Evolutionary conservation across 2,113 vertebrate species (phyloP).

Genomic region (Vireo altiloquus): DNA sequence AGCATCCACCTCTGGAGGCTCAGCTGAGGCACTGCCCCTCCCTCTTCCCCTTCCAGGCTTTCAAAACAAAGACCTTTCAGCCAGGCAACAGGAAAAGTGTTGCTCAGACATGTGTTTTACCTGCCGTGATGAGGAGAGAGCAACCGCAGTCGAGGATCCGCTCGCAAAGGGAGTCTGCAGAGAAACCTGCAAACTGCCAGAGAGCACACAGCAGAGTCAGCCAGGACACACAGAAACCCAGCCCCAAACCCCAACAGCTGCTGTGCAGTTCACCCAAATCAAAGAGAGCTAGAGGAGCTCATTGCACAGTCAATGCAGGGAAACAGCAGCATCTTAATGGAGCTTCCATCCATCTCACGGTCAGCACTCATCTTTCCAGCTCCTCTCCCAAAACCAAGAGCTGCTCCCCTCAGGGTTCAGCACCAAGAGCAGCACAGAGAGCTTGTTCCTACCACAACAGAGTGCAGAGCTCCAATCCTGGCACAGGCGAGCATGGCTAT

Average conservation of each 20-base stretch:
- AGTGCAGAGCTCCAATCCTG: constrained; percentile 92
- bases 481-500: constrained; percentile 93
- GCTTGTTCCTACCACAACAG: constrained; percentile 84
- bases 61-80: neutral
- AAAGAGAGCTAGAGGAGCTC: neutral
- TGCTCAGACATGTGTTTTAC: constrained; percentile 54
- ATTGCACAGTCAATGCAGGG: neutral
- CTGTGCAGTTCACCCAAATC: neutral
- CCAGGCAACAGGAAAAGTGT: neutral
- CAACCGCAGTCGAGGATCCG: constrained; percentile 88
- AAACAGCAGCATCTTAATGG: neutral
- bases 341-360: neutral
- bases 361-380: neutral
- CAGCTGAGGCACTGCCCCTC: neutral
- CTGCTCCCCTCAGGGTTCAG: neutral
- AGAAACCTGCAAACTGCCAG: constrained; percentile 94
- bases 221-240: neutral
- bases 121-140: constrained; percentile 89
- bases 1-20: neutral
- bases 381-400: neutral
- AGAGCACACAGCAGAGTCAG: neutral
- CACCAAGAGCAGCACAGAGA: neutral
- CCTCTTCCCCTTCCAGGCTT: neutral
- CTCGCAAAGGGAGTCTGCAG: constrained; percentile 90
- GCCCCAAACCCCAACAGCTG: neutral